Percentiles rank a stretch among this genome's conserved stretches.
phyloP scores from a whole-genome alignment of 2,113 vertebrate genomes.

The Chaetura pelagica region DNA sequence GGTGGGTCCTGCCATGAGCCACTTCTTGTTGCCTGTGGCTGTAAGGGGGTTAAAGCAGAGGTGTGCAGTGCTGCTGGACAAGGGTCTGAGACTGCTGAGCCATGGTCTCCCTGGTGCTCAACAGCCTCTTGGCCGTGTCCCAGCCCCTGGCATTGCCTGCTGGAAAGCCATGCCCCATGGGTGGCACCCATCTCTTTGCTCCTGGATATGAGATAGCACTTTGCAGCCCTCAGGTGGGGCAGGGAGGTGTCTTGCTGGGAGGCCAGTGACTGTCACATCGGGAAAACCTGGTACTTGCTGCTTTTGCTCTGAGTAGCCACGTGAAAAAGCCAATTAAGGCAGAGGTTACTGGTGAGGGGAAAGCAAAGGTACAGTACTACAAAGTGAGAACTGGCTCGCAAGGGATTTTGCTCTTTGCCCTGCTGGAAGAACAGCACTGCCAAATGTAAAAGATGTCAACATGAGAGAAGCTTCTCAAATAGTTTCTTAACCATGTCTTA shows the following conservation, averaged over 20 bases:
- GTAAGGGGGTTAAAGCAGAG: not conserved
- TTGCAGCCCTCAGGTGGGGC: not conserved
- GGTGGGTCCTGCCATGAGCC: not conserved
- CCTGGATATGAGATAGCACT: not conserved
- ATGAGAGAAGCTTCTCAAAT: not conserved
- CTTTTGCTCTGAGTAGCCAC: not conserved
- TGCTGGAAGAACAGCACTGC: not conserved
- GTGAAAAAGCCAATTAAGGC: accelerated
- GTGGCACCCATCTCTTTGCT: not conserved
- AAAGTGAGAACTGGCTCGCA: not conserved
- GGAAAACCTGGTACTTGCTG: not conserved
- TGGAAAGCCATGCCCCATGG: not conserved
- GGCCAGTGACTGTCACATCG: not conserved
- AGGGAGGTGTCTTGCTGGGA: not conserved
- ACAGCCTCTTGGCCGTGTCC: not conserved
- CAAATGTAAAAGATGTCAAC: not conserved
- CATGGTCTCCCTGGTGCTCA: too few species aligned
- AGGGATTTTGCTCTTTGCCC: not conserved
- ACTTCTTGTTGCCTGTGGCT: not conserved
- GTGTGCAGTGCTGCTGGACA: not conserved
- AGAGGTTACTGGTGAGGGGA: not conserved
- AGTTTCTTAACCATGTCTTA: not conserved
- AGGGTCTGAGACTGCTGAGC: too few species aligned
- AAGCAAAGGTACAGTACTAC: not conserved
- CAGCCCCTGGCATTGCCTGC: not conserved